Conservation (phyloP, 64 coral and sea anemone genomes). For the Pocillopora damicornis region DNA sequence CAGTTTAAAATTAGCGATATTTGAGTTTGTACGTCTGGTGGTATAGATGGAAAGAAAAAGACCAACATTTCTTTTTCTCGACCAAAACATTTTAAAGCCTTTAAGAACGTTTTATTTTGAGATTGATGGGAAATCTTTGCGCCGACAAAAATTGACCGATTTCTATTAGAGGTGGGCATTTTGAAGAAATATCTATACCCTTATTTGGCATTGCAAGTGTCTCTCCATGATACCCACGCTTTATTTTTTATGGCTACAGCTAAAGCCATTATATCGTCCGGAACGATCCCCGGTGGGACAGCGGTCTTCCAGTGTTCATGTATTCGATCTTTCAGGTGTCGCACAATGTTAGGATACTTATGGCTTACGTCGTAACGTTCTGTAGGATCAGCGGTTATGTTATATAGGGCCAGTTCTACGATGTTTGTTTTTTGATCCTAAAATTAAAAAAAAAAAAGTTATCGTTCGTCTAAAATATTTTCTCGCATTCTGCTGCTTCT, state of each 20-base stretch:
- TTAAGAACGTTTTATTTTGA: too few species aligned
- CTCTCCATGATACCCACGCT: slow-evolving; percentile 12
- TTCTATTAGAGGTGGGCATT: too few species aligned
- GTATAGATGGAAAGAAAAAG: too few species aligned
- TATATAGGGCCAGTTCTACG: slow-evolving; percentile 11
- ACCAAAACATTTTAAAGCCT: too few species aligned
- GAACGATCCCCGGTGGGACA: slow-evolving; percentile 20
- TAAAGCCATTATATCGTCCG: slow-evolving; percentile 3
- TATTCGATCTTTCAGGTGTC: neutral
- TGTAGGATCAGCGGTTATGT: slow-evolving; percentile 5
- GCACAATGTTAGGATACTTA: slow-evolving; percentile 24
- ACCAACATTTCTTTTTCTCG: too few species aligned
- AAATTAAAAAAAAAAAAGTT: neutral
- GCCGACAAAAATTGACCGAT: too few species aligned
- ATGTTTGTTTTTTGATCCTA: slow-evolving; percentile 31
- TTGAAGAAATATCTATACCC: neutral
- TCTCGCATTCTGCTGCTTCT: too few species aligned
- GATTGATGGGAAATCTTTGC: too few species aligned
- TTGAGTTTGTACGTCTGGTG: too few species aligned
- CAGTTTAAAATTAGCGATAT: too few species aligned
- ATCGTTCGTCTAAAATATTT: too few species aligned
- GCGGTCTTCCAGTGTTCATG: slow-evolving; percentile 21
- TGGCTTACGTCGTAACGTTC: slow-evolving; percentile 9
- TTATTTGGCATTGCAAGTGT: slow-evolving; percentile 13
- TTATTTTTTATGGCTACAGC: slow-evolving; percentile 16